Base-by-base conservation (phyloP, 2,888 invertebrate species). In the Harpalus rufipes region DNA sequence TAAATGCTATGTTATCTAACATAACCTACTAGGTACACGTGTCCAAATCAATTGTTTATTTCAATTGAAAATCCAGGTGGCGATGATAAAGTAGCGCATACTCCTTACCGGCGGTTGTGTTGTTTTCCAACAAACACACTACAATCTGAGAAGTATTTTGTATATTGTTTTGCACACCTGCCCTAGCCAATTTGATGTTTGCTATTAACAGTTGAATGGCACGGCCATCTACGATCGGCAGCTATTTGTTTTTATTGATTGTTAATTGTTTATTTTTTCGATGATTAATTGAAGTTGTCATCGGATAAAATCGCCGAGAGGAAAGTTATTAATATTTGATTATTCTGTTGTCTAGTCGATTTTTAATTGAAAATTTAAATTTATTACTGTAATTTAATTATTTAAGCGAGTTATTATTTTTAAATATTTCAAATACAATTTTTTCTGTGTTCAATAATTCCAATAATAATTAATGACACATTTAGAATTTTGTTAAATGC, bases 21-120 rank as follows among this genome's bases (percentile, higher is more conserved):
- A 39, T 16, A 83, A 83, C 41, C 72, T 74, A 44, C 14, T 39
- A 68, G 68, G 68, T 68, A 72, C 83, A 83, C 83, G 83, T 83
- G 83, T 83, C 68, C 76, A 74, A 61, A 61, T 76, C 72, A 83
- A 83, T 74, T 83, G 83, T 76, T 81, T 81, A 81, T 81, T 83
- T 59, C 83, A 76, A 83, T 25, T 44, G 83, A 74, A 82, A 82
- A 59, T 58, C 82, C 82, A 82, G 82, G 82, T 82, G 82, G 72
- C 74, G 39, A 74, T 82, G 82, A 82, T 74, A 72, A 65, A 51
- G 65, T 39, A 61, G 56, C 76, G 56, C 76, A 44, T 21, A 21
- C 76, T 21, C 25, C 16, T 12, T 25, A 44, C 56, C 44, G 44
- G 4, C 72, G 72, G 6, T 74, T 74, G 44, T 51, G 32, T 32